phyloP scores from a whole-genome alignment of 2,113 vertebrate species.

The Leucoraja erinaceus region DNA sequence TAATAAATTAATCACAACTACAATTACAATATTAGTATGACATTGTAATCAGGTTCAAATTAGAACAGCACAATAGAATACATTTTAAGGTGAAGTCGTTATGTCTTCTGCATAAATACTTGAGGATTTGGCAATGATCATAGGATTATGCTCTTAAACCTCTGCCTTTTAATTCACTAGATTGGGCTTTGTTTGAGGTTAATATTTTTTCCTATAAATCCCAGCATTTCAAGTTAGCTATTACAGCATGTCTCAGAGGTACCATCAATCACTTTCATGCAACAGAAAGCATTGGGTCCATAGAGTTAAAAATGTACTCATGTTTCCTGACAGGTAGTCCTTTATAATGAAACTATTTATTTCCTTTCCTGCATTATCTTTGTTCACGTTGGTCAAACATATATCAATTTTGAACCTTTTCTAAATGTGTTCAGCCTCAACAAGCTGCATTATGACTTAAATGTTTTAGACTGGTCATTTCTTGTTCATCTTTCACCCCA shows the following conservation, averaged over 20 bases:
- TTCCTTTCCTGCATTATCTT: not conserved
- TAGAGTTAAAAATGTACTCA: conserved; percentile 11
- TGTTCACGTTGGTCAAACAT: not conserved
- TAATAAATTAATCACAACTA: too few relatives aligned
- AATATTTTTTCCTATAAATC: conserved; percentile 4
- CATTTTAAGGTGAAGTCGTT: conserved; percentile 13
- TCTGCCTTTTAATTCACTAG: not conserved
- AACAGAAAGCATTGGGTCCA: not conserved
- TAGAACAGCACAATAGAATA: not conserved
- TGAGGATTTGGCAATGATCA: not conserved
- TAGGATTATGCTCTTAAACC: conserved; percentile 12
- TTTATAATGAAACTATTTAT: conserved; percentile 11
- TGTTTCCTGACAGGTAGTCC: not conserved
- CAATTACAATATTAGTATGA: not conserved
- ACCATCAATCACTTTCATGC: not conserved
- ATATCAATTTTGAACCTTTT: not conserved
- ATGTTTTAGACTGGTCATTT: not conserved
- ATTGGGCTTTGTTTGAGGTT: conserved; percentile 16
- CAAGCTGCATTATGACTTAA: not conserved
- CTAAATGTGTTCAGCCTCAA: not conserved
- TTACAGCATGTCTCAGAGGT: not conserved
- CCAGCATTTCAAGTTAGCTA: not conserved
- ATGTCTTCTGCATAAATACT: not conserved
- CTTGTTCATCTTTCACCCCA: not conserved
- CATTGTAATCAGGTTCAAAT: not conserved